These are phyloP conservation scores for Acrobasis consociella DNA, from an alignment of 2,888 invertebrate genomes.

Conservation along the genomic window DNA sequence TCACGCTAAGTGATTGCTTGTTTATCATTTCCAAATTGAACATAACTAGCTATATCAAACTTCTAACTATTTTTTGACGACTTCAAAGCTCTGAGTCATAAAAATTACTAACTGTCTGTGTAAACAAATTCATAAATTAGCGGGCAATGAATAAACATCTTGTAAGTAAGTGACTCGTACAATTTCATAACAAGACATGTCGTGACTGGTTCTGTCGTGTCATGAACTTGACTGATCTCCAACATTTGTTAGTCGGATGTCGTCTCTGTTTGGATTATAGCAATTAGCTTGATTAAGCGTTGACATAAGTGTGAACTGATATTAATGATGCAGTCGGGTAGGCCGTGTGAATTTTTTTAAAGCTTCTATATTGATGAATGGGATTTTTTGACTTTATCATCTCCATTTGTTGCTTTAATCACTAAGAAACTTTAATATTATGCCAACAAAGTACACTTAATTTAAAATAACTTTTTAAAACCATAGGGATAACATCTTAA, in stretches of 20 bases:
- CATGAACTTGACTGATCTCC: constrained; percentile 72
- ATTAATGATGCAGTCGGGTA: constrained; percentile 41
- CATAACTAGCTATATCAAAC: background rate
- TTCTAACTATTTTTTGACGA: background rate
- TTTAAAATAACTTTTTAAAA: no score
- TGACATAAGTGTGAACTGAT: constrained; percentile 48
- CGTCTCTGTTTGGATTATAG: constrained; percentile 56
- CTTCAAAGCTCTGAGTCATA: background rate
- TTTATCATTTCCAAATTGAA: background rate
- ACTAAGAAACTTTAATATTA: no score
- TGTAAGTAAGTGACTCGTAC: constrained; percentile 58
- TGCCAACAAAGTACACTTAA: no score
- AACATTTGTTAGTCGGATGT: constrained; percentile 62
- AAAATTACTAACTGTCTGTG: constrained; percentile 25
- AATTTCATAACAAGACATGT: constrained; percentile 70
- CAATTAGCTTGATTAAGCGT: constrained; percentile 63
- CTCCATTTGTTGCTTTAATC: background rate
- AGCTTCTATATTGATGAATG: background rate
- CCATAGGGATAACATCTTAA: no score
- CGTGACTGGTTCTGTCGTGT: constrained; percentile 72
- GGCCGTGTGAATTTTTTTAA: constrained; percentile 44
- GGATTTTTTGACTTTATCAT: background rate
- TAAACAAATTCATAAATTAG: constrained; percentile 58
- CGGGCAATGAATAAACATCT: constrained; percentile 56
- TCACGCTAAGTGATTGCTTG: background rate